phyloP scores from a whole-genome alignment of 2,797 vertebrate species.

The Melanotaenia boesemani region DNA sequence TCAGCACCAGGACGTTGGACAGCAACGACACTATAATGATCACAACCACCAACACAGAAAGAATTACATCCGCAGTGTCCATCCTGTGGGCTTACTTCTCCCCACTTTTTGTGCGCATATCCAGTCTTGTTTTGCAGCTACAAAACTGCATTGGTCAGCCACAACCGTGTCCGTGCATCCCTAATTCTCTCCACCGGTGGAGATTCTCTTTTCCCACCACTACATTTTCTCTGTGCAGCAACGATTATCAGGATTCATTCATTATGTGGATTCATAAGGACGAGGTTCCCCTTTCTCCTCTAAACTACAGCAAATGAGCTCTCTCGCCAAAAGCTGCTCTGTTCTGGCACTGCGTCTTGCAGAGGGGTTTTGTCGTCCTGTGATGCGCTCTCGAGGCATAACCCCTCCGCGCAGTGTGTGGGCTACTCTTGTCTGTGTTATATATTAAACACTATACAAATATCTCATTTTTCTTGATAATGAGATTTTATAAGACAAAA shows the following conservation, averaged over 20 bases:
- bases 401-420: conserved; percentile 64
- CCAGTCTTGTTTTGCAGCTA: conserved; percentile 53
- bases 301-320: conserved; percentile 58
- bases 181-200: conserved; percentile 64
- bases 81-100: conserved; percentile 85
- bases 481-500: neutral
- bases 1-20: conserved; percentile 97
- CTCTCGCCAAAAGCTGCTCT: conserved; percentile 56
- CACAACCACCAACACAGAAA: conserved; percentile 88
- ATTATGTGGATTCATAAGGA: conserved; percentile 23
- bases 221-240: conserved; percentile 76
- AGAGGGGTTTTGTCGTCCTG: conserved; percentile 60
- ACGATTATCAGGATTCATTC: conserved; percentile 59
- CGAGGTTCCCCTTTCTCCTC: conserved; percentile 28
- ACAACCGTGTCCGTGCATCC: conserved; percentile 73
- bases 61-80: conserved; percentile 91
- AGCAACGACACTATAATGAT: conserved; percentile 93
- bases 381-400: conserved; percentile 71
- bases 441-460: conserved; percentile 2
- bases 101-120: conserved; percentile 67
- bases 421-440: conserved; percentile 44
- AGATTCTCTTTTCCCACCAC: conserved; percentile 68
- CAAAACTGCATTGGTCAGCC: conserved; percentile 59
- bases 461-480: neutral
- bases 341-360: conserved; percentile 66